phyloP scores from a whole-genome alignment of 2,888 invertebrate species.

The Galerucella pusilla region DNA sequence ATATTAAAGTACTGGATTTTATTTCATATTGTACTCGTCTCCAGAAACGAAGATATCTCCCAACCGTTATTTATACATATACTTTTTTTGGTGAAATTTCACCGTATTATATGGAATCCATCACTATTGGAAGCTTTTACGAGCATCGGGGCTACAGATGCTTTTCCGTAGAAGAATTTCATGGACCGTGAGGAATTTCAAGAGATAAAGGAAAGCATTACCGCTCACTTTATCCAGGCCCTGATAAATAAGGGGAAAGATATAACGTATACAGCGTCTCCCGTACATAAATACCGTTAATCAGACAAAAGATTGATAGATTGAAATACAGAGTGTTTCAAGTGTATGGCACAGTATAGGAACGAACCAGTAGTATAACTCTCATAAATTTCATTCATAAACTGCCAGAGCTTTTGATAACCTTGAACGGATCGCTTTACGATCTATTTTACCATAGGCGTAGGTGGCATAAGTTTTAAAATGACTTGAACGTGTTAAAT shows the following conservation, averaged over 20 bases:
- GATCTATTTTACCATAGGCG: too few relatives aligned
- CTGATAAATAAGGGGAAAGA: background rate
- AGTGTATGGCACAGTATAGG: too few relatives aligned
- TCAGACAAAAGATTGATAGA: too few relatives aligned
- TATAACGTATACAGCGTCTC: background rate
- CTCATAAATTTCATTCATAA: too few relatives aligned
- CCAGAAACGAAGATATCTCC: background rate
- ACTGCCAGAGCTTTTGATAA: too few relatives aligned
- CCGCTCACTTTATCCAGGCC: background rate
- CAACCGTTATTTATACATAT: slow-evolving; percentile 1
- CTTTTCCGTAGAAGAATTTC: background rate
- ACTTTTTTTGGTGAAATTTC: background rate
- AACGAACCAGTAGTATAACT: too few relatives aligned
- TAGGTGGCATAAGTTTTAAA: too few relatives aligned
- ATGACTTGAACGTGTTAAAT: too few relatives aligned
- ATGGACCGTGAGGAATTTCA: slow-evolving; percentile 4
- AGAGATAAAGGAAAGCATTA: slow-evolving; percentile 1
- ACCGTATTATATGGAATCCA: background rate
- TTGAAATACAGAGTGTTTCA: too few relatives aligned
- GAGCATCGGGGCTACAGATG: background rate
- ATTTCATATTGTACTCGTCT: background rate
- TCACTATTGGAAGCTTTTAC: background rate
- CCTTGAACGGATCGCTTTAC: too few relatives aligned
- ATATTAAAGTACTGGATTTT: too few relatives aligned
- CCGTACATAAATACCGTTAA: too few relatives aligned